Evolutionary conservation across 2,113 vertebrate genomes (phyloP).

Genomic region (Sylvilagus bachmani): DNA sequence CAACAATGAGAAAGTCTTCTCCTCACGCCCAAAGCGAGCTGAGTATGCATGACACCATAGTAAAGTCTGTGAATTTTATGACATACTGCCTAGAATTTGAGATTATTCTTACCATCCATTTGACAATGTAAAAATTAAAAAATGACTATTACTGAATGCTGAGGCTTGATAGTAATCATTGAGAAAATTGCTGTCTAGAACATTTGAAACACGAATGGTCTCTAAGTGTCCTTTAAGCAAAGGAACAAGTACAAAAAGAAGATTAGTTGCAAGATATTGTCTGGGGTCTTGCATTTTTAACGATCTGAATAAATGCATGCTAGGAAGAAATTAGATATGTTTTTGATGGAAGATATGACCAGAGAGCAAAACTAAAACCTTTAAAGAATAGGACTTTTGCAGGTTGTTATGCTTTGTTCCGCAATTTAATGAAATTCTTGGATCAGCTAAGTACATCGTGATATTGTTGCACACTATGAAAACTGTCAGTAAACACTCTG

Average conservation of each 20-base stretch:
- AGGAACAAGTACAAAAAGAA: not conserved
- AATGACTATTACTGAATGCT: not conserved
- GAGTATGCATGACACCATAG: accelerated
- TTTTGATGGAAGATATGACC: not conserved
- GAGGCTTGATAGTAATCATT: not conserved
- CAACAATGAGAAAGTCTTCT: not conserved
- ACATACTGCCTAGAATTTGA: not conserved
- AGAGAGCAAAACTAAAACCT: not conserved
- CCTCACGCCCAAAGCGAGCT: not conserved
- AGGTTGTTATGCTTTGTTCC: not conserved
- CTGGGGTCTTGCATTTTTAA: not conserved
- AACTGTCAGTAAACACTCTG: not conserved
- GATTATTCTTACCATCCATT: too few species aligned
- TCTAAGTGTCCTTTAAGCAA: not conserved
- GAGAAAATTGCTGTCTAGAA: not conserved
- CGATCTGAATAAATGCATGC: not conserved
- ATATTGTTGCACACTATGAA: not conserved
- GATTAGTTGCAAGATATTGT: not conserved
- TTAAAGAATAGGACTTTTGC: not conserved
- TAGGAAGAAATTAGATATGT: not conserved
- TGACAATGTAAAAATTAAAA: not conserved
- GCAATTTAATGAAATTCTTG: not conserved
- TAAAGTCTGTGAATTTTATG: not conserved
- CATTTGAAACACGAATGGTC: not conserved
- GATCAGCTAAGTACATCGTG: not conserved